phyloP scores from a whole-genome alignment of 2,797 vertebrate genomes.

The Sphenopsis melanotis region DNA sequence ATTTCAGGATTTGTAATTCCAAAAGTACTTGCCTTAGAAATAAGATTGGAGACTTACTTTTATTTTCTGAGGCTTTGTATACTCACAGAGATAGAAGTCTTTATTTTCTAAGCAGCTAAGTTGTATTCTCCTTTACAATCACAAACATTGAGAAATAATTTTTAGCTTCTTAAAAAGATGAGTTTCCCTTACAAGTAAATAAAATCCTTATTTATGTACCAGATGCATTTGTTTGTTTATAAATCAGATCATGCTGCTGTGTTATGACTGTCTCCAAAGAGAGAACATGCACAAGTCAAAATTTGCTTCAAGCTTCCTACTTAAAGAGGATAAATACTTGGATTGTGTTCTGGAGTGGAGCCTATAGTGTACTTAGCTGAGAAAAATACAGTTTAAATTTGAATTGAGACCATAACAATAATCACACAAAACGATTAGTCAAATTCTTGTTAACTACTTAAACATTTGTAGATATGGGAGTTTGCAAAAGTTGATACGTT shows the following conservation, averaged over 20 bases:
- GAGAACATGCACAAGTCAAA: neutral
- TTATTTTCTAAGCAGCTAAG: neutral
- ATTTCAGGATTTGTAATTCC: neutral
- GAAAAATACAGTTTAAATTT: neutral
- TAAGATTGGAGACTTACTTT: neutral
- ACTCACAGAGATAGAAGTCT: neutral
- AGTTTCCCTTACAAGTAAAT: neutral
- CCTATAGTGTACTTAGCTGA: neutral
- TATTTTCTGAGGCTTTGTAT: neutral
- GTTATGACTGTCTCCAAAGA: neutral
- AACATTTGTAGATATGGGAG: neutral
- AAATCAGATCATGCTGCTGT: neutral
- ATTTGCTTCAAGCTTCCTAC: neutral
- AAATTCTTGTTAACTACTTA: neutral
- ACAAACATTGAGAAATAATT: neutral
- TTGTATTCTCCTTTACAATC: neutral
- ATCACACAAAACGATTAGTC: neutral
- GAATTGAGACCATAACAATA: neutral
- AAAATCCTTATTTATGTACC: neutral
- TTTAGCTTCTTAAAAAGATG: neutral
- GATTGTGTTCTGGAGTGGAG: neutral
- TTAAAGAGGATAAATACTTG: neutral
- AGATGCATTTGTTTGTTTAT: neutral
- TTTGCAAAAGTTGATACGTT: neutral
- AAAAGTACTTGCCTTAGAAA: neutral